Evolutionary conservation across 2,797 vertebrate genomes (phyloP).

Genomic region (Denticeps clupeoides): DNA sequence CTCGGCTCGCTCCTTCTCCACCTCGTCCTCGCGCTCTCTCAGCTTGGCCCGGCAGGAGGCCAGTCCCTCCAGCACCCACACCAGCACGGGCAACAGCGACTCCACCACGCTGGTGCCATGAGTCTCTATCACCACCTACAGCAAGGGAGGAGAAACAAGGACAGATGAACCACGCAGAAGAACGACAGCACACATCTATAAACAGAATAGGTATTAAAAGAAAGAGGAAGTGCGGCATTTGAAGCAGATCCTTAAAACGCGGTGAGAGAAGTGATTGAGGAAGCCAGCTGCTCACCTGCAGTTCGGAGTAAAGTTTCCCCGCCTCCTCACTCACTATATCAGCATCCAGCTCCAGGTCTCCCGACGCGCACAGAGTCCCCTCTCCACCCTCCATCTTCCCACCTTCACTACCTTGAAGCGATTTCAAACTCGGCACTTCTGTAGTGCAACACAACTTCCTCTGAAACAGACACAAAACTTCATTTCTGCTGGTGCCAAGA

Average conservation of each 20-base stretch:
- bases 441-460: neutral
- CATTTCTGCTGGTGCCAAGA: too few species aligned
- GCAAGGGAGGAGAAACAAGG: slow-evolving; percentile 1
- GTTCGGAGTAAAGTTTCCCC: slow-evolving; percentile 64
- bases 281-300: slow-evolving; percentile 50
- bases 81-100: slow-evolving; percentile 64
- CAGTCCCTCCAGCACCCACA: slow-evolving; percentile 66
- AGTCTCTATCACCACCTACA: slow-evolving; percentile 57
- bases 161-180: neutral
- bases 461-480: too few species aligned
- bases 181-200: too few species aligned
- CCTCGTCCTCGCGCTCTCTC: slow-evolving; percentile 55
- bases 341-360: slow-evolving; percentile 61
- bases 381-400: slow-evolving; percentile 57
- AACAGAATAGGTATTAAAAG: neutral
- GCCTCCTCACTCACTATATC: slow-evolving; percentile 69
- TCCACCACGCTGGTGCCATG: slow-evolving; percentile 65
- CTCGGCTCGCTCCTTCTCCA: slow-evolving; percentile 54
- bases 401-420: neutral
- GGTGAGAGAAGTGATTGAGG: too few species aligned
- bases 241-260: too few species aligned
- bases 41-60: slow-evolving; percentile 60
- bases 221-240: too few species aligned
- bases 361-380: slow-evolving; percentile 46
- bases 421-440: too few species aligned